Conservation (phyloP, 2,888 invertebrate species). For the Siphonodentalium dalli region DNA sequence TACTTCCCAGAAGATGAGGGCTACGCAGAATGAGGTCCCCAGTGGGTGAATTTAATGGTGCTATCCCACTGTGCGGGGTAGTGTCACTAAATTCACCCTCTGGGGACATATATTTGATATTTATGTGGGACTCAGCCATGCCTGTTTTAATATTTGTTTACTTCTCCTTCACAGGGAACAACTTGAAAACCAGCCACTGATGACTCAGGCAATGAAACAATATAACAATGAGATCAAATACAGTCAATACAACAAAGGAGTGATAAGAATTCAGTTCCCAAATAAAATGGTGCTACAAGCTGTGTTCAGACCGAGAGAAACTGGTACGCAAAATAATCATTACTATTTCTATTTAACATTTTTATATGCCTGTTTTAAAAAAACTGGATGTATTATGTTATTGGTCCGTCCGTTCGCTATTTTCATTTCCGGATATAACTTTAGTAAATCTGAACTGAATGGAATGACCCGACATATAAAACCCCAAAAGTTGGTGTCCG, state of each 20-base stretch:
- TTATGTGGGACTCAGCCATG: too few species aligned
- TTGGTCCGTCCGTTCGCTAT: too few species aligned
- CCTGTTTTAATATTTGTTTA: neutral
- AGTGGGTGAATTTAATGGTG: too few species aligned
- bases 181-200: constrained; percentile 77
- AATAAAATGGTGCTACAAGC: constrained; percentile 86
- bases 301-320: constrained; percentile 80
- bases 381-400: neutral
- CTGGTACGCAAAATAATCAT: constrained; percentile 51
- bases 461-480: too few species aligned
- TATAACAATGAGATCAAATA: constrained; percentile 72
- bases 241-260: constrained; percentile 76
- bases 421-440: too few species aligned
- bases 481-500: too few species aligned
- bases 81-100: too few species aligned
- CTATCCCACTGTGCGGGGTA: too few species aligned
- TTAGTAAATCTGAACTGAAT: too few species aligned
- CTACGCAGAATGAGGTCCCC: too few species aligned
- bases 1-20: too few species aligned
- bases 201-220: constrained; percentile 74
- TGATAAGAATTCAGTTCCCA: constrained; percentile 87
- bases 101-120: too few species aligned
- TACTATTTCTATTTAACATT: neutral
- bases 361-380: neutral
- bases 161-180: constrained; percentile 54